Conservation (phyloP, 2,113 vertebrate species). For the Salminus brasiliensis region DNA sequence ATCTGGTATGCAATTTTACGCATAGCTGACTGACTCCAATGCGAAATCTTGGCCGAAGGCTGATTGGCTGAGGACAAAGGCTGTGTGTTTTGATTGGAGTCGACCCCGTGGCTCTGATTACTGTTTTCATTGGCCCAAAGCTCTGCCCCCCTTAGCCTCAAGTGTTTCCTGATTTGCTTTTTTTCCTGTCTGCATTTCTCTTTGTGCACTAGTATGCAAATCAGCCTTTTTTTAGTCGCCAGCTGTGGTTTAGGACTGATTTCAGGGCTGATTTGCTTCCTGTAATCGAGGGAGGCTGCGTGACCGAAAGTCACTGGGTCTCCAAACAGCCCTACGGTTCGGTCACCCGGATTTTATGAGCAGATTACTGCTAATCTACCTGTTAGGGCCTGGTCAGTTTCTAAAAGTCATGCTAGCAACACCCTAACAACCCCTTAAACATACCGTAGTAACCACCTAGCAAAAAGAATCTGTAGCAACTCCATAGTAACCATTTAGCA, state of each 20-base stretch:
- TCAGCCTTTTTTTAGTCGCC: not conserved
- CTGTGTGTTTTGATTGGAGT: not conserved
- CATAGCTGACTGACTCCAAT: not conserved
- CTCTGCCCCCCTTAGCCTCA: not conserved
- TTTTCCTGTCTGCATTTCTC: no score
- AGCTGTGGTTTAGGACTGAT: not conserved
- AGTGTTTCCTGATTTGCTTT: not conserved
- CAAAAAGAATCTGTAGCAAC: no score
- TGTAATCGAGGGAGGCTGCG: not conserved
- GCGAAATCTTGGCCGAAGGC: not conserved
- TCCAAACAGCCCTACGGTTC: no score
- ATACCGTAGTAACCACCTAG: no score
- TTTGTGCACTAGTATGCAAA: not conserved
- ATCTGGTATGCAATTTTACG: not conserved
- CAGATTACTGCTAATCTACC: no score
- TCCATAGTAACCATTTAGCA: no score
- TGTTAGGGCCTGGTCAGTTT: no score
- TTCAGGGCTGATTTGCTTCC: not conserved
- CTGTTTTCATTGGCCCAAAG: not conserved
- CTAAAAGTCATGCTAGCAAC: no score
- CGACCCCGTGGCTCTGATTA: not conserved
- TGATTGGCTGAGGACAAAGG: not conserved
- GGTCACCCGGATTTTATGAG: no score
- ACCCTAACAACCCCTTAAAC: no score
- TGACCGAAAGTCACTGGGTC: no score